A percentile compares a stretch with the other conserved stretches of the same genome.
phyloP scores from a whole-genome alignment of 2,113 vertebrate genomes.

The Nipponia nippon region DNA sequence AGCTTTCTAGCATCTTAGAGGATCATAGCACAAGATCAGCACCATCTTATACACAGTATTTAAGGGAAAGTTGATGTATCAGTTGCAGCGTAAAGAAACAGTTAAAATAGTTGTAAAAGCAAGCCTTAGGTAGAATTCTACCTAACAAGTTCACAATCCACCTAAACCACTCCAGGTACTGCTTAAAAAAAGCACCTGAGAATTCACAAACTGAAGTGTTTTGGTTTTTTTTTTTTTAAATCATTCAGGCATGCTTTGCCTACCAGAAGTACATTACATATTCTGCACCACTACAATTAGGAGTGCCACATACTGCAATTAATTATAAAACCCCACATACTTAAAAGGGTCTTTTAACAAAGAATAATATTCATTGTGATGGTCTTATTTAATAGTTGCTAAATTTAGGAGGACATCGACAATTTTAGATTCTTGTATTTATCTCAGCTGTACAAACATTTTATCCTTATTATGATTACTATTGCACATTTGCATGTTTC shows the following conservation, averaged over 20 bases:
- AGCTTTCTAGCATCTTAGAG: neutral
- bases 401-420: neutral
- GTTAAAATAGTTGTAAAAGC: neutral
- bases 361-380: neutral
- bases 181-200: neutral
- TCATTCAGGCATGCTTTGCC: neutral
- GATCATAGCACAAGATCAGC: neutral
- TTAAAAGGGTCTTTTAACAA: neutral
- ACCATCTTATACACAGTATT: accelerated
- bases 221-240: neutral
- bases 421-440: neutral
- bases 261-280: neutral
- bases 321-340: neutral
- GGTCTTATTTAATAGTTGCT: neutral
- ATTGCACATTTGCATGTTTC: accelerated
- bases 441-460: neutral
- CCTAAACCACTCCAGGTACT: neutral
- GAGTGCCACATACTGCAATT: neutral
- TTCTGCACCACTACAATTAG: neutral
- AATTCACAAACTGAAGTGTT: neutral
- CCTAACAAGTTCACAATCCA: neutral
- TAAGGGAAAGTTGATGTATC: neutral
- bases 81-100: neutral
- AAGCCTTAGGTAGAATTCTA: neutral
- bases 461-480: neutral